Base-by-base conservation (phyloP, 2,888 invertebrate species). In the Hypercompe scribonia region DNA sequence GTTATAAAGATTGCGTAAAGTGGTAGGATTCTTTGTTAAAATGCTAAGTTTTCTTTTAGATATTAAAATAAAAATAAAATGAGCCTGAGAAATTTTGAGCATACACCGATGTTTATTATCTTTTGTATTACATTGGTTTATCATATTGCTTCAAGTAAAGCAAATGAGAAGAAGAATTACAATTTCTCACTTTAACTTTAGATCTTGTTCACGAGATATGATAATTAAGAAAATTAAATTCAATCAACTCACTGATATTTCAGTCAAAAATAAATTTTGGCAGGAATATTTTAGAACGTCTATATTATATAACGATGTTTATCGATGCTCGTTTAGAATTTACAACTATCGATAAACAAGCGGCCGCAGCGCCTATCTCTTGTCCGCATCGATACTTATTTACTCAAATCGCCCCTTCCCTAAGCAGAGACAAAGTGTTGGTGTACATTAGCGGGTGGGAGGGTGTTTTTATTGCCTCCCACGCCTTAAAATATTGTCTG, bases 401-500 rank as follows among this genome's bases (percentile, higher is more conserved):
- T 90, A 91, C 91, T 82, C 89, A 89, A 87, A 90, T 89, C 90
- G 90, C 91, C 93, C 92, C 94, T 86, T 90, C 93, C 89, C 92
- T 91, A 90, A 90, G 85, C 90, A 88, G 91, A 93, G 93, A 94
- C 94, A 94, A 93, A 94, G 92, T 93, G 94, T 90, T 87, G 91
- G 93, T 93, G 91, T 93, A 95, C 95, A 94, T 94, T 94, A 95
- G 93, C 89, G 91, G 93, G 92, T 83, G 91, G 88, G 76, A 84
- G 84, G 93, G 91, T 86, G 93, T 86, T 93, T 95, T 95, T 95
- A 95, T 95, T 94, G 93, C 95, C 95, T 82, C 91, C 94, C 93
- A 86, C 91, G 90, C 93, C 94, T 95, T 95, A 95, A 95, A 95
- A 95, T 95, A 95, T 95, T 95, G 95, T 94, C 95, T 95, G 95